A percentile compares a stretch with the other conserved stretches of the same genome.
phyloP scores from a whole-genome alignment of 2,888 invertebrate species.

The Dusona sp. region DNA sequence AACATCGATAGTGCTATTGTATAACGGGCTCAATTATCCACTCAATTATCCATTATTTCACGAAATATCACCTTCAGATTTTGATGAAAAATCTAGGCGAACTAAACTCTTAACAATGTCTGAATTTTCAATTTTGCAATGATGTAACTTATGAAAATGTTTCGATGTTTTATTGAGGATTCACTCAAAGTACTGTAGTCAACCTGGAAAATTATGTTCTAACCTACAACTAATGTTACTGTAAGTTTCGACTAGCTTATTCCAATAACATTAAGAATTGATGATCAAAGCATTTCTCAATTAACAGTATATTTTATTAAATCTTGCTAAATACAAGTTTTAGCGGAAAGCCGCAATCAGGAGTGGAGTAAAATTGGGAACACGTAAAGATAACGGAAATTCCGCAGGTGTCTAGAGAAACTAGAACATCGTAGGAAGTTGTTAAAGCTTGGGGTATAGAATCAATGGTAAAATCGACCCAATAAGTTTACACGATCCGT shows the following conservation, averaged over 20 bases:
- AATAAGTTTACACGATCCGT: constrained; percentile 57
- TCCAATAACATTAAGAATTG: neutral
- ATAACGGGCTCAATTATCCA: neutral
- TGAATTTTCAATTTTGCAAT: neutral
- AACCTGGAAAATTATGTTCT: neutral
- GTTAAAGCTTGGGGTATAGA: constrained; percentile 15
- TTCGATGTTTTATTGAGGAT: neutral
- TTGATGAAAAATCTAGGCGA: neutral
- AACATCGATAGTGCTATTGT: constrained; percentile 4
- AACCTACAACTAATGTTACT: too few species aligned
- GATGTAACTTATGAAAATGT: neutral
- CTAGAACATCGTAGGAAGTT: constrained; percentile 15
- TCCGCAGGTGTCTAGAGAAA: neutral
- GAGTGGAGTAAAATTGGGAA: neutral
- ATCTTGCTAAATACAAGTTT: neutral
- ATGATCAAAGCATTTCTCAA: neutral
- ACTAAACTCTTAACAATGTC: neutral
- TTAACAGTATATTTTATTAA: neutral
- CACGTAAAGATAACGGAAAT: constrained; percentile 11
- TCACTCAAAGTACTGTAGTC: neutral
- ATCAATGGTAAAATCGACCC: constrained; percentile 56
- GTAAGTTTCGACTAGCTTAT: too few species aligned
- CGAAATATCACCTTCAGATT: neutral
- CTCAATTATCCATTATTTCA: constrained; percentile 1
- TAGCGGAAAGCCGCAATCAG: neutral